Base-by-base conservation (phyloP, 1,140 invertebrate species). In the Euura lappo region DNA sequence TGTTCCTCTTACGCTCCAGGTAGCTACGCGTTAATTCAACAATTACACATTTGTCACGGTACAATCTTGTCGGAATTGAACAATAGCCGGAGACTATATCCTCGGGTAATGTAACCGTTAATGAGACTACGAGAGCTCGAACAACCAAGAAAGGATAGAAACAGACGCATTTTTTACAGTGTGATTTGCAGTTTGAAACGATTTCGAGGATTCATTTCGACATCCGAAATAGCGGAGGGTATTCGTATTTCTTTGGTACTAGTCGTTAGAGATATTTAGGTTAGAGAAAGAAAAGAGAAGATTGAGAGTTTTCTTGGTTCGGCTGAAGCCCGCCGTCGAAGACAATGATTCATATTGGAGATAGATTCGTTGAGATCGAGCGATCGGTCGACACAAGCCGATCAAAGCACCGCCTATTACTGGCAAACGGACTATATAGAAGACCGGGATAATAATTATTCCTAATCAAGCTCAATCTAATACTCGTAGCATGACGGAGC, bases 401-500 rank as follows among this genome's bases (percentile, higher is more conserved):
- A 60, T 60, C 51, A 60, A 60, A 60, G 51, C 51, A 60, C 51
- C 51, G 51, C 51, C 51, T 60, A 60, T 60, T 60, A 60, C 51
- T 60, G 4, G 51, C 51, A 60, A 60, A 60, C 51, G 51, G 51
- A 60, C 51, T 60, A 6, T 6, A 60, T n/a, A n/a, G 51, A 60
- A n/a, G 51, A 60, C 51, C 8, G 51, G 51, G 51, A 60, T 60
- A 86, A 85, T 86, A 85, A 87, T 87, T 86, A 86, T 82, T 85
- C 79, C 80, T 83, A 86, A 86, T 86, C 85, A 83, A 84, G 81
- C 78, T 83, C 83, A 81, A 87, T 87, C 85, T 87, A 85, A 85
- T 84, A 81, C 80, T 77, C 78, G 80, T 74, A 79, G 80, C 78
- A 87, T 87, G 86, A 87, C 85, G 80, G 78, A 72, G 81, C 83